Conservation (phyloP, 1,140 invertebrate genomes). For the Tetragonula clypearis region DNA sequence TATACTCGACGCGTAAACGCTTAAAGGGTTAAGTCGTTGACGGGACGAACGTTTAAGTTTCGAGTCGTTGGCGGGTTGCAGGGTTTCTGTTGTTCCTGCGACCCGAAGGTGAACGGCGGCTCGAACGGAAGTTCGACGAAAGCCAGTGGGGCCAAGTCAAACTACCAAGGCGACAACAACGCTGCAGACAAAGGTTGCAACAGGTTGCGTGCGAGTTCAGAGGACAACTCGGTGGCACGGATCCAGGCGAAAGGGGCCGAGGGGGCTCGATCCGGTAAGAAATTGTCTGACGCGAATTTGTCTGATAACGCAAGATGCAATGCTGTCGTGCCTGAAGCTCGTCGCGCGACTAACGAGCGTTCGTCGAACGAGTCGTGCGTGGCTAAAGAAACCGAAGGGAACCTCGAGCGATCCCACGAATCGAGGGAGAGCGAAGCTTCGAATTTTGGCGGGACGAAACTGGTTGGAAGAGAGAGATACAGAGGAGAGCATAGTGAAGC, state of each 20-base stretch:
- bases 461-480: background rate
- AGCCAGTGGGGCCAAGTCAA: conserved; percentile 54
- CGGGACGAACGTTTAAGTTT: too few species aligned
- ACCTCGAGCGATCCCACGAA: background rate
- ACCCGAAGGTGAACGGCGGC: conserved; percentile 62
- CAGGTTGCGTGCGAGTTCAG: conserved; percentile 41
- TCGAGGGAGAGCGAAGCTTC: too few species aligned
- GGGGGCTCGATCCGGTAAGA: background rate
- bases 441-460: background rate
- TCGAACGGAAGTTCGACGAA: conserved; percentile 34
- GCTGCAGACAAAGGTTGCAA: conserved; percentile 51
- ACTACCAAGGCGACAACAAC: background rate
- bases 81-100: conserved; percentile 77
- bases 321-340: background rate
- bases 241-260: conserved; percentile 26
- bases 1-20: too few species aligned
- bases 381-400: background rate
- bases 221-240: conserved; percentile 43
- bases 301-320: too few species aligned
- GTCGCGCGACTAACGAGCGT: too few species aligned
- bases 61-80: background rate
- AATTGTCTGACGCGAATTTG: background rate
- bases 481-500: background rate
- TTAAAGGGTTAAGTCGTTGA: too few species aligned
- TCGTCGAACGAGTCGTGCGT: background rate